phyloP scores from a whole-genome alignment of 2,888 invertebrate genomes.

The Napeogenes sylphis region DNA sequence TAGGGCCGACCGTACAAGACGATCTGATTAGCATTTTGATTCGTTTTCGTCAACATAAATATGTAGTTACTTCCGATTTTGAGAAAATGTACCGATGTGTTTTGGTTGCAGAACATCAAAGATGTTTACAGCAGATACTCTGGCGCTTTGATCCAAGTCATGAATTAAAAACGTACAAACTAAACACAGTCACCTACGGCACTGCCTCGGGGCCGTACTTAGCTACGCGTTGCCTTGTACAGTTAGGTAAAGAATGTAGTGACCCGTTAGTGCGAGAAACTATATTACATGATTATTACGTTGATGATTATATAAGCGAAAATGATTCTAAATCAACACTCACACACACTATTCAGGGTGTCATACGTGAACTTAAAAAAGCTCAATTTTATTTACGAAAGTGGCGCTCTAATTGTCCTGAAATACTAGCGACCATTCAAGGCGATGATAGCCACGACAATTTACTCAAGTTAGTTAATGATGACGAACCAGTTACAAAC shows the following conservation, averaged over 20 bases:
- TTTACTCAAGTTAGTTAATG: not conserved
- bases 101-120: not conserved
- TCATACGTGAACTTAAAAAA: not conserved
- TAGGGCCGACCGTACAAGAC: conserved; percentile 14
- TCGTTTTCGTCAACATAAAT: conserved; percentile 16
- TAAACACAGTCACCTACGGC: too few relatives aligned
- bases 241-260: not conserved
- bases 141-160: not conserved
- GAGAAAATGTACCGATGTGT: conserved; percentile 18
- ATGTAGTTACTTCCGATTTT: conserved; percentile 10
- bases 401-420: not conserved
- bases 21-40: conserved; percentile 13
- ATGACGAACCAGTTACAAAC: not conserved
- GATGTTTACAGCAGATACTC: conserved; percentile 9
- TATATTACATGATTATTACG: not conserved
- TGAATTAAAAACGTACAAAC: not conserved
- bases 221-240: not conserved
- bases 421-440: not conserved
- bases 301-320: too few relatives aligned
- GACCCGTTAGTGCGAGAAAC: not conserved
- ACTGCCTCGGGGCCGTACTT: not conserved
- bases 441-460: too few relatives aligned
- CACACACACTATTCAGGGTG: too few relatives aligned
- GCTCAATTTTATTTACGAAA: not conserved
- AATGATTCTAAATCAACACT: too few relatives aligned